These are phyloP conservation scores for Candidula unifasciata DNA, from an alignment of 2,888 invertebrate genomes.

Conservation along the genomic window DNA sequence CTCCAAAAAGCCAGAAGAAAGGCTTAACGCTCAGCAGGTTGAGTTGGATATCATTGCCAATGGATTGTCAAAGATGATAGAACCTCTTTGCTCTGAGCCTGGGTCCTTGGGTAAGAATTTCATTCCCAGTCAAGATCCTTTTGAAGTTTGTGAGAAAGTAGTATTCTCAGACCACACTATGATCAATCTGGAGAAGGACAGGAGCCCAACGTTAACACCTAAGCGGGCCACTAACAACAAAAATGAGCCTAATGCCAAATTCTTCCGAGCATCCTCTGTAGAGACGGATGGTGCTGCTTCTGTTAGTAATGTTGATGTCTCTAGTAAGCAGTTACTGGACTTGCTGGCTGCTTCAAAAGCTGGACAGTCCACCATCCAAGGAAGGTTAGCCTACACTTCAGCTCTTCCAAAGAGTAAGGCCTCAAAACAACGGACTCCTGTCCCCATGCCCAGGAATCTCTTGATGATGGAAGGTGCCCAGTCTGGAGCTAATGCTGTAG, in stretches of 20 bases:
- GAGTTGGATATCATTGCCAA: background rate
- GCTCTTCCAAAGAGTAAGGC: constrained; percentile 15
- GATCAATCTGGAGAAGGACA: constrained; percentile 13
- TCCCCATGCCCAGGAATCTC: constrained; percentile 44
- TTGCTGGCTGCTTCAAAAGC: background rate
- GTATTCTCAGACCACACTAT: background rate
- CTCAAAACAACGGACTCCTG: background rate
- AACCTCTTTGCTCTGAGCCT: constrained; percentile 31
- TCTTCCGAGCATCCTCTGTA: background rate
- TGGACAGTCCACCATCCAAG: background rate
- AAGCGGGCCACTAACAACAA: background rate
- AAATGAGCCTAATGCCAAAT: background rate
- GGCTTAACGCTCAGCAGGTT: background rate
- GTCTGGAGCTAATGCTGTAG: constrained; percentile 54
- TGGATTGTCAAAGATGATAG: background rate
- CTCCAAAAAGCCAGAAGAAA: background rate
- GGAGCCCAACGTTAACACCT: constrained; percentile 29
- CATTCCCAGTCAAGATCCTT: constrained; percentile 44
- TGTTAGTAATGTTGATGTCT: background rate
- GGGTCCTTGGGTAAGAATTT: constrained; percentile 36
- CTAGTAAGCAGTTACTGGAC: background rate
- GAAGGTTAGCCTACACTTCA: background rate
- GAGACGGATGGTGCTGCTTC: constrained; percentile 1
- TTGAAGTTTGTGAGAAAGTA: constrained; percentile 24
- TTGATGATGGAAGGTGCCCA: constrained; percentile 50